phyloP scores from a whole-genome alignment of 2,888 invertebrate genomes.

The Aspidiotus rigidus region DNA sequence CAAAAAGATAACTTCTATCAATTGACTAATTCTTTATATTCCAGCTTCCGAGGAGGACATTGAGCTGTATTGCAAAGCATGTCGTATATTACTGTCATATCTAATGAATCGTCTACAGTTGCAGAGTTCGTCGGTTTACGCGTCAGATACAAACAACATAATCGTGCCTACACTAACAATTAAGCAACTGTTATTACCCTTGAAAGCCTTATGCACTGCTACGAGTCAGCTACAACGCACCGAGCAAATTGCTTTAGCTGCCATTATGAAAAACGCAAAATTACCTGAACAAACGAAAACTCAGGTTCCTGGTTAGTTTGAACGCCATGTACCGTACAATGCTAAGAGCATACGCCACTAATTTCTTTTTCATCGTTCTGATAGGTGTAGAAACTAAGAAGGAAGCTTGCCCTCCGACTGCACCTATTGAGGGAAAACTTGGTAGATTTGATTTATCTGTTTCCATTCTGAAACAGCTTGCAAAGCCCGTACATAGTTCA shows the following conservation, averaged over 20 bases:
- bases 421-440: slow-evolving; percentile 19
- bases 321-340: too few relatives aligned
- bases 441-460: slow-evolving; percentile 58
- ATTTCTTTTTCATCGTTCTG: background rate
- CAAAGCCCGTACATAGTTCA: slow-evolving; percentile 53
- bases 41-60: slow-evolving; percentile 60
- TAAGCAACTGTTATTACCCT: slow-evolving; percentile 54
- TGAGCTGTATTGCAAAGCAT: slow-evolving; percentile 57
- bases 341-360: too few relatives aligned
- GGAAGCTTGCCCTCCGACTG: background rate
- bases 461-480: slow-evolving; percentile 63
- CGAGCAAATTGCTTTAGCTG: slow-evolving; percentile 66
- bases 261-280: slow-evolving; percentile 65
- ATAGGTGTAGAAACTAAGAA: slow-evolving; percentile 23
- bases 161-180: slow-evolving; percentile 42
- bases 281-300: slow-evolving; percentile 50
- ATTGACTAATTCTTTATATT: slow-evolving; percentile 36
- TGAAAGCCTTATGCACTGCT: slow-evolving; percentile 63
- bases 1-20: too few relatives aligned
- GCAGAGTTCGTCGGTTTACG: slow-evolving; percentile 19
- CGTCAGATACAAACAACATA: slow-evolving; percentile 36
- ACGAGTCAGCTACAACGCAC: slow-evolving; percentile 60
- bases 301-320: slow-evolving; percentile 12
- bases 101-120: slow-evolving; percentile 47
- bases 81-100: slow-evolving; percentile 58